These are phyloP conservation scores for Myopa testacea DNA, from an alignment of 2,888 invertebrate species.

Conservation along the genomic window DNA sequence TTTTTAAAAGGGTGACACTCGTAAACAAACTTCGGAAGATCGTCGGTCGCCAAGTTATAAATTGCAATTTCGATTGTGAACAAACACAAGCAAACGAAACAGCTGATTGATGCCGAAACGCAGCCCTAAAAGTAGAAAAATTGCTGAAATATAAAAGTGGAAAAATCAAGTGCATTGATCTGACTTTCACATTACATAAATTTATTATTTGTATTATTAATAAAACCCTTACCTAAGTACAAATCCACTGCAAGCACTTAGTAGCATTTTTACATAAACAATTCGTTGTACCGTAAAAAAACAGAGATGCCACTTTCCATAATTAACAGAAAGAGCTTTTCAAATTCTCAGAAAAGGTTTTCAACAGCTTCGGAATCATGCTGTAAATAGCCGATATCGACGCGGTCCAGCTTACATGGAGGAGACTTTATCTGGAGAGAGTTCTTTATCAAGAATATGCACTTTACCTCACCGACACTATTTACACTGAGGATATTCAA, in stretches of 20 bases:
- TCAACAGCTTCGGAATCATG: no score
- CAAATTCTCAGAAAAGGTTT: no score
- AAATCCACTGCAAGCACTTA: conserved; percentile 35
- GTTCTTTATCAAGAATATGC: no score
- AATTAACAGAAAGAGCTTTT: no score
- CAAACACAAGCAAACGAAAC: conserved; percentile 19
- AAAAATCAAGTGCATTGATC: conserved; percentile 1
- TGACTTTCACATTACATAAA: not conserved
- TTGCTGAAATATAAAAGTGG: not conserved
- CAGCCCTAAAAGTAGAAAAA: conserved; percentile 7
- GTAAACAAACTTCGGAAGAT: conserved; percentile 56
- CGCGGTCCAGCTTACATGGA: no score
- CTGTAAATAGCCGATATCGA: no score
- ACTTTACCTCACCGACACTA: no score
- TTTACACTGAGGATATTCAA: no score
- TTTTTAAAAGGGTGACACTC: conserved; percentile 69
- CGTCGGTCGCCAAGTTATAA: conserved; percentile 32
- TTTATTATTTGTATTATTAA: conserved; percentile 20
- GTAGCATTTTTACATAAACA: conserved; percentile 40
- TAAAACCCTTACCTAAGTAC: conserved; percentile 43
- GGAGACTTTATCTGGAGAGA: no score
- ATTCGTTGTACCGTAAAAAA: not conserved
- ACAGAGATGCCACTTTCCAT: no score
- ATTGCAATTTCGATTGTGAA: conserved; percentile 17
- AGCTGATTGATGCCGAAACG: conserved; percentile 25